phyloP scores from a whole-genome alignment of 1,140 invertebrate species.

The Drosophila serrata region DNA sequence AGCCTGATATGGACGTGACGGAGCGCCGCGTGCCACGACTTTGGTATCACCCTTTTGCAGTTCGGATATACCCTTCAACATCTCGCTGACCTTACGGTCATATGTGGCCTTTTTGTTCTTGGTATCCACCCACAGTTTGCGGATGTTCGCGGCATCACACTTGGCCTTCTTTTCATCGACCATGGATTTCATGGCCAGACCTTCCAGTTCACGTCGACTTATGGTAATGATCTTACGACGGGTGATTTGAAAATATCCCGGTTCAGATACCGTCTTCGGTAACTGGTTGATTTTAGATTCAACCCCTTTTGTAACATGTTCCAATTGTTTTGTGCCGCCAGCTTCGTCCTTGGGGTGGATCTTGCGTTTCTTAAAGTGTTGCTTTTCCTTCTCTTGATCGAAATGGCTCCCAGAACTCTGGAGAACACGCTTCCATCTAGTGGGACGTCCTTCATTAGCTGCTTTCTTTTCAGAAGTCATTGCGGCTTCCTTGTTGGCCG shows the following conservation, averaged over 20 bases:
- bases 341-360: background rate
- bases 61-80: constrained; percentile 88
- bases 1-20: too few relatives aligned
- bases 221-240: constrained; percentile 84
- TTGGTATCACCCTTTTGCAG: background rate
- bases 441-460: background rate
- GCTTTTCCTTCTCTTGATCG: background rate
- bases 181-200: constrained; percentile 90
- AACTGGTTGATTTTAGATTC: too few relatives aligned
- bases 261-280: background rate
- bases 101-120: constrained; percentile 88
- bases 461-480: background rate
- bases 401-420: background rate
- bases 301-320: too few relatives aligned
- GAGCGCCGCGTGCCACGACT: too few relatives aligned
- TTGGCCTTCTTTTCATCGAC: constrained; percentile 90
- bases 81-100: constrained; percentile 87
- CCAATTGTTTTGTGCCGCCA: background rate
- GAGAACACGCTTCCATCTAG: background rate
- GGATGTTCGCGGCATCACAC: constrained; percentile 89
- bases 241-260: background rate
- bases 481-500: background rate
- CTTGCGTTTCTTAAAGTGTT: background rate
- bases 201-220: constrained; percentile 89
- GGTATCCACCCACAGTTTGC: constrained; percentile 87